These are phyloP conservation scores for Halichoerus grypus DNA, from an alignment of 2,113 vertebrate genomes.

Conservation along the genomic window DNA sequence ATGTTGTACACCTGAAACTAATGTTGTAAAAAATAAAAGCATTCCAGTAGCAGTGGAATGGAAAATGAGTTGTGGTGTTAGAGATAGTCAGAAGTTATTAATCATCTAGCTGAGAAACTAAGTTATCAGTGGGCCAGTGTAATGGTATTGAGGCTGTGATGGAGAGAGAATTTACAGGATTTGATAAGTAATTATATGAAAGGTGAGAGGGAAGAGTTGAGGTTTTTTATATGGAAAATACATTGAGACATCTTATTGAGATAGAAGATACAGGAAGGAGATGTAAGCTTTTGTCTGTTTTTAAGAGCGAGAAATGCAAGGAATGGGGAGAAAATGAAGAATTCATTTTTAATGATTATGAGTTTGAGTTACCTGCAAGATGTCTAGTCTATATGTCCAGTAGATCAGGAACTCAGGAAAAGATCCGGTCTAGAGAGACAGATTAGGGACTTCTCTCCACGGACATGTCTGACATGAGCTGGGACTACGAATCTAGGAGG, in stretches of 20 bases:
- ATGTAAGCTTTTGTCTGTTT: background rate
- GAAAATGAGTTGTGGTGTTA: background rate
- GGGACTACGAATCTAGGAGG: background rate
- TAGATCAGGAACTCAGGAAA: background rate
- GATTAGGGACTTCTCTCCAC: background rate
- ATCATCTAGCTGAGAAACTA: slow-evolving; percentile 40
- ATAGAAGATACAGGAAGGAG: background rate
- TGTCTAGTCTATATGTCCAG: background rate
- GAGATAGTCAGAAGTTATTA: slow-evolving; percentile 36
- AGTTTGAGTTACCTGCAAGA: background rate
- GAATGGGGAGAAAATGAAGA: slow-evolving; percentile 11
- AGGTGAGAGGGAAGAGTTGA: slow-evolving; percentile 18
- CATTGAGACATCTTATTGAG: background rate
- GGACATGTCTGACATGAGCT: background rate
- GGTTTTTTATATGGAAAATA: slow-evolving; percentile 62
- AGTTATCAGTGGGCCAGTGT: background rate
- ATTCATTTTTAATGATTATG: slow-evolving; percentile 18
- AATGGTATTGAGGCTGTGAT: slow-evolving; percentile 14
- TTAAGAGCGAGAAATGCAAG: slow-evolving; percentile 22
- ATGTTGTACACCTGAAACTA: background rate
- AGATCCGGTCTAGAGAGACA: background rate
- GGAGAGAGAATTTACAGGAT: background rate
- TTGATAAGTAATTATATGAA: background rate
- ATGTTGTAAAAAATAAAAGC: background rate
- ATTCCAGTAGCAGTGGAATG: slow-evolving; percentile 13